Percentiles rank a stretch among this genome's conserved stretches.
phyloP scores from a whole-genome alignment of 2,113 vertebrate genomes.

The Gymnorhina tibicen region DNA sequence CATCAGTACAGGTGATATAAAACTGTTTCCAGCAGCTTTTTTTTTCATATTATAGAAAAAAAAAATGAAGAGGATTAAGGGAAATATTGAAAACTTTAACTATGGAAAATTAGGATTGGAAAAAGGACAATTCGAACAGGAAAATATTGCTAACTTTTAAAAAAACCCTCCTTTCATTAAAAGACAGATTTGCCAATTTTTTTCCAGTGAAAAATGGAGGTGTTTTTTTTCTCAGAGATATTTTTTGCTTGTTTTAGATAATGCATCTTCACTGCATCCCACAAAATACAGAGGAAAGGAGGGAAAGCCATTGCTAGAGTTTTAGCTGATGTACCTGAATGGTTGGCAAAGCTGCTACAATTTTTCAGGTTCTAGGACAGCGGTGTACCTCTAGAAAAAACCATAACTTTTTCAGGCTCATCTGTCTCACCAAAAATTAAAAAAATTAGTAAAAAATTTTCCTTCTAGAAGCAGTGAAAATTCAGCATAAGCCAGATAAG shows the following conservation, averaged over 20 bases:
- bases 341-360: neutral
- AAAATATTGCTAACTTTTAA: neutral
- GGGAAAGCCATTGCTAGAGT: neutral
- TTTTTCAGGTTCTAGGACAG: neutral
- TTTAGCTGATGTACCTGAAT: neutral
- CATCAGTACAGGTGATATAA: neutral
- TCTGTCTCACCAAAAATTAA: neutral
- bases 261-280: neutral
- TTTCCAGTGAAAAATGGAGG: neutral
- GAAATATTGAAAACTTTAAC: neutral
- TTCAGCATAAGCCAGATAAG: neutral
- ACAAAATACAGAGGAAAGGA: neutral
- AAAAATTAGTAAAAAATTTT: neutral
- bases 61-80: neutral
- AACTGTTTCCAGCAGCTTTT: neutral
- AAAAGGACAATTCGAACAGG: neutral
- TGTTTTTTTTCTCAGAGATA: neutral
- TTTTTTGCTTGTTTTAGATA: neutral
- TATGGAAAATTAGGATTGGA: neutral
- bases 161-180: fast-evolving
- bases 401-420: neutral
- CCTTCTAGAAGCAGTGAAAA: neutral
- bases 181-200: neutral
- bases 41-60: neutral
- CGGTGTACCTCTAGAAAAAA: neutral